Percentiles rank a stretch among this genome's conserved stretches.
Evolutionary conservation across 2,113 vertebrate genomes (phyloP).

Genomic region (Pyrgilauda ruficollis): DNA sequence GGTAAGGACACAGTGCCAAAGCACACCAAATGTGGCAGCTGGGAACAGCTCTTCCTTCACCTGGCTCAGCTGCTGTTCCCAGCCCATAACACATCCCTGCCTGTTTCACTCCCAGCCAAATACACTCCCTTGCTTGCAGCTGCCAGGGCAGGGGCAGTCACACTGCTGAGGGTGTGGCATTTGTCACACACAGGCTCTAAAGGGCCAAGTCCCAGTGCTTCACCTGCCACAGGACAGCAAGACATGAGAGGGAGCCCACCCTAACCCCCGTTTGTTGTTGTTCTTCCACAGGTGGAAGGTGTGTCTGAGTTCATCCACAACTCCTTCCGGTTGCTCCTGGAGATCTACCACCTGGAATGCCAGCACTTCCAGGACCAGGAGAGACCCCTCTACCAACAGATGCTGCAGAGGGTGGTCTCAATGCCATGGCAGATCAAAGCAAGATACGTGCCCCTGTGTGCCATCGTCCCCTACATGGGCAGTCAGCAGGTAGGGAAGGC

Average conservation of each 20-base stretch:
- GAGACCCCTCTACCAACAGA: slow-evolving; percentile 66
- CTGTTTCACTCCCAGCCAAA: not conserved
- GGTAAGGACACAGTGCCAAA: slow-evolving; percentile 45
- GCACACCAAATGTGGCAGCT: not conserved
- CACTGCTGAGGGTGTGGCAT: accelerated
- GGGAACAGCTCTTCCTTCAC: not conserved
- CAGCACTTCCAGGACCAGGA: slow-evolving; percentile 67
- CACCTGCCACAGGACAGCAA: accelerated
- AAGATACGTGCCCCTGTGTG: slow-evolving; percentile 79
- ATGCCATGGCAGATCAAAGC: slow-evolving; percentile 85
- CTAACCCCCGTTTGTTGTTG: not conserved
- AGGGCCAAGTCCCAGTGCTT: accelerated
- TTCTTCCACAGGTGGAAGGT: slow-evolving; percentile 78
- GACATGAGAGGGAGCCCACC: not conserved
- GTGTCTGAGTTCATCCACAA: slow-evolving; percentile 76
- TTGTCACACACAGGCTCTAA: not conserved
- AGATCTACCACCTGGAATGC: slow-evolving; percentile 81
- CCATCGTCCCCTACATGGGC: slow-evolving; percentile 80
- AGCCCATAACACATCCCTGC: not conserved
- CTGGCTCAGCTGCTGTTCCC: not conserved
- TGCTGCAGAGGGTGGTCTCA: slow-evolving; percentile 71
- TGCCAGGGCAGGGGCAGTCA: not conserved
- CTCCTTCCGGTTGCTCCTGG: slow-evolving; percentile 78
- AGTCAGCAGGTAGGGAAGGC: slow-evolving; percentile 73
- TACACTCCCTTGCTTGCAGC: not conserved